phyloP scores from a whole-genome alignment of 2,888 invertebrate genomes.

The Pristionchus japonicus region DNA sequence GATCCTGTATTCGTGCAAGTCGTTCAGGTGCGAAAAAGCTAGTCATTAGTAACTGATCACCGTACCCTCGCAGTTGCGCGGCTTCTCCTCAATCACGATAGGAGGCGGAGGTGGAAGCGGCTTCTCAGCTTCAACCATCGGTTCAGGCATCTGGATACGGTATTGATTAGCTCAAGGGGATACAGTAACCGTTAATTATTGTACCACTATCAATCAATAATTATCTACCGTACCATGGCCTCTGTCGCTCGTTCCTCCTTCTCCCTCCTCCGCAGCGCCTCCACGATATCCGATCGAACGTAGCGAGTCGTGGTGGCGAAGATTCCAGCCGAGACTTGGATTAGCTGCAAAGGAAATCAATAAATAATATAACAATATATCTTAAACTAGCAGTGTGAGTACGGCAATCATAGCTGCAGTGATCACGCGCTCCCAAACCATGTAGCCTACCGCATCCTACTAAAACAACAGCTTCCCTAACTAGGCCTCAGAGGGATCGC shows the following conservation, averaged over 20 bases:
- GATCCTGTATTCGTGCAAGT: too few species aligned
- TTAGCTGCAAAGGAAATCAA: slow-evolving; percentile 5
- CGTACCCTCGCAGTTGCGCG: background rate
- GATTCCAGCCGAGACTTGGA: slow-evolving; percentile 15
- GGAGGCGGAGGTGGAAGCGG: background rate
- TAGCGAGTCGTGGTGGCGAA: slow-evolving; percentile 29
- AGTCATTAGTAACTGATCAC: too few species aligned
- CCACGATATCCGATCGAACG: slow-evolving; percentile 32
- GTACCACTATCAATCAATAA: too few species aligned
- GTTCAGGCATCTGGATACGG: background rate
- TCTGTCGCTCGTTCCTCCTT: slow-evolving; percentile 28
- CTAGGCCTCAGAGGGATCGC: too few species aligned
- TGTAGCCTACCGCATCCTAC: too few species aligned
- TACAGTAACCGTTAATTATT: background rate
- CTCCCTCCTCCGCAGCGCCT: slow-evolving; percentile 39
- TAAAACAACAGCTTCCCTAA: too few species aligned
- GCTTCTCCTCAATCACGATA: background rate
- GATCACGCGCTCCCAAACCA: too few species aligned
- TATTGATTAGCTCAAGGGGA: too few species aligned
- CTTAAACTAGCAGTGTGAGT: too few species aligned
- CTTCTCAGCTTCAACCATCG: background rate
- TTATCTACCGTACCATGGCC: background rate
- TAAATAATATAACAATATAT: too few species aligned
- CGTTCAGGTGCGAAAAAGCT: too few species aligned
- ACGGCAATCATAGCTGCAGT: too few species aligned